Conservation (phyloP, 2,797 vertebrate species). For the Petrocephalus schoutedeni region DNA sequence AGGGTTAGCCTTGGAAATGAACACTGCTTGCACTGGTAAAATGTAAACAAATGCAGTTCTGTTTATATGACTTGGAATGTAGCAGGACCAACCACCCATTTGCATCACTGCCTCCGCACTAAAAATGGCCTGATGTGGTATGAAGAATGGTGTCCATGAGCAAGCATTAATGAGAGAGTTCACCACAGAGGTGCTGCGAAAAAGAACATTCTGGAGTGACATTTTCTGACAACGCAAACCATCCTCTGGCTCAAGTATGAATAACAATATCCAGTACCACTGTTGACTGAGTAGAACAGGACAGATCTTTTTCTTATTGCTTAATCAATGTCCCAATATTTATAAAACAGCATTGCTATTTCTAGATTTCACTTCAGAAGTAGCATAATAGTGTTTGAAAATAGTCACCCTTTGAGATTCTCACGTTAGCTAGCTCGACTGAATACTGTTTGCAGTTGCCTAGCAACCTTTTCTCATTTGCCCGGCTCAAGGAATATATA, state of each 20-base stretch:
- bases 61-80: neutral
- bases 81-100: neutral
- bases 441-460: conserved; percentile 11
- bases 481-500: neutral
- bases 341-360: neutral
- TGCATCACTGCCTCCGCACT: neutral
- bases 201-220: neutral
- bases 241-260: neutral
- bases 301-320: neutral
- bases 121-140: neutral
- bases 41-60: conserved; percentile 13
- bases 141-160: neutral
- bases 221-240: neutral
- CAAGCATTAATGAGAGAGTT: neutral
- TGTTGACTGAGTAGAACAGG: neutral
- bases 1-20: conserved; percentile 31
- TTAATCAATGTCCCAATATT: neutral
- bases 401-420: conserved; percentile 4
- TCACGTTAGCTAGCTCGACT: neutral
- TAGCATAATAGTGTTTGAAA: conserved; percentile 4
- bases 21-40: neutral
- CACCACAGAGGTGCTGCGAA: neutral
- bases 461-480: neutral
- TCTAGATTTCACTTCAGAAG: conserved; percentile 5
- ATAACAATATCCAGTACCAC: neutral